Conservation (phyloP, 35 echinoderm and acorn worm species). For the Heliocidaris erythrogramma region DNA sequence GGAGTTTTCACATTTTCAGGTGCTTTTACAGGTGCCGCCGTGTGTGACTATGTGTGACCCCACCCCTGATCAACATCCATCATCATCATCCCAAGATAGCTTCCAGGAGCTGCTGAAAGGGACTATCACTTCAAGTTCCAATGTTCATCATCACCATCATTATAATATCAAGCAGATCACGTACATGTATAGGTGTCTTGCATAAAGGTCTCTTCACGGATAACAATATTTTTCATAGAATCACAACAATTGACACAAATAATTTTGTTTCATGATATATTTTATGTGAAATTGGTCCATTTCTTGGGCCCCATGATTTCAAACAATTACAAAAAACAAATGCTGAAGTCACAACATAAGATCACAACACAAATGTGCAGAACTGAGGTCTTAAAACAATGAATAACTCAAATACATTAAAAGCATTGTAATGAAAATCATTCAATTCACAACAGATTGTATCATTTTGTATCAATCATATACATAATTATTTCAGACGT, state of each 20-base stretch:
- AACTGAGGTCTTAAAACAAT: background rate
- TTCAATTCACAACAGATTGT: background rate
- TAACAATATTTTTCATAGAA: background rate
- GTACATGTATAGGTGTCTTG: too few species aligned
- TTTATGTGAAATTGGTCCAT: constrained; percentile 4
- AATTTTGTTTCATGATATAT: background rate
- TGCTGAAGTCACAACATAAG: background rate
- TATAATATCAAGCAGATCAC: too few species aligned
- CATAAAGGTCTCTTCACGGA: background rate
- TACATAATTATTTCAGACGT: constrained; percentile 18
- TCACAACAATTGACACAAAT: background rate
- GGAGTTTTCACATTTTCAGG: too few species aligned
- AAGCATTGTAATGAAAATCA: background rate
- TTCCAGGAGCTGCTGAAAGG: too few species aligned
- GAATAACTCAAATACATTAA: background rate
- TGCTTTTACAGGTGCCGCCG: too few species aligned
- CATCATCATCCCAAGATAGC: too few species aligned
- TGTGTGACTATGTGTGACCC: too few species aligned
- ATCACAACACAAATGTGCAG: background rate
- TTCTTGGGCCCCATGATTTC: background rate
- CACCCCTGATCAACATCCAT: too few species aligned
- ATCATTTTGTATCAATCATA: background rate
- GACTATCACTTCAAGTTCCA: too few species aligned
- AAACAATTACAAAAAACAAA: background rate
- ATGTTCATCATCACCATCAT: too few species aligned